Base-by-base conservation (phyloP, 2,888 invertebrate genomes). In the Mallateleia sp. region DNA sequence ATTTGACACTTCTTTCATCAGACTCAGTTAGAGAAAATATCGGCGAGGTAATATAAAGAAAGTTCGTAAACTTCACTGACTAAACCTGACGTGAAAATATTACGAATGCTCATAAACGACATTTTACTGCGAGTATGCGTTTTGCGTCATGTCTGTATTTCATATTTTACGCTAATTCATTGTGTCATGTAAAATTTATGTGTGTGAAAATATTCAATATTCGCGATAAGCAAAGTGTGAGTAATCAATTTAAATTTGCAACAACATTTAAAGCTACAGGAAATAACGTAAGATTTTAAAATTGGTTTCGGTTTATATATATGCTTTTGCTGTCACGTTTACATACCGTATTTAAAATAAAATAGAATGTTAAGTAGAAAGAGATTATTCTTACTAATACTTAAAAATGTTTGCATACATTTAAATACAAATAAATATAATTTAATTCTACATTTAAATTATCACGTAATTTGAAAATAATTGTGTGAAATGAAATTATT, bases 1-100 rank as follows among this genome's bases (percentile, higher is more conserved):
- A 60, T 67, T 81, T 74, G 81, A 81, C 81, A 67, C 34, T 64
- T 81, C 66, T 81, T 81, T 66, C 81, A 74, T 74, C 56, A 66
- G 34, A 58, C 42, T 74, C 28, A 28, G 64, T 47, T 66, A 42
- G 42, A 74, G 64, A 47, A 64, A 66, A 60, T 45, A 81, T 66
- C 32, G 47, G 58, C 24, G 67, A 50, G 54, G 60, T 62, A 69
- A 62, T 67, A 74, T 58, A 42, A 64, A 60, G 64, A 75, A 82
- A 82, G 34, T 75, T 74, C 60, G 72, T 74, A 81, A 66, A 74
- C 42, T 67, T 67, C 25, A 50, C 38, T 52, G 32, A 75, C 67
- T 82, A 82, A 66, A 69, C 60, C 50, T 75, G 82, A 82, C 82
- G 75, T 75, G 60, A 82, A 82, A 60, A 67, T 75, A 75, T 69